Base-by-base conservation (phyloP, 2,797 vertebrate genomes). In the Sebastes itinus region DNA sequence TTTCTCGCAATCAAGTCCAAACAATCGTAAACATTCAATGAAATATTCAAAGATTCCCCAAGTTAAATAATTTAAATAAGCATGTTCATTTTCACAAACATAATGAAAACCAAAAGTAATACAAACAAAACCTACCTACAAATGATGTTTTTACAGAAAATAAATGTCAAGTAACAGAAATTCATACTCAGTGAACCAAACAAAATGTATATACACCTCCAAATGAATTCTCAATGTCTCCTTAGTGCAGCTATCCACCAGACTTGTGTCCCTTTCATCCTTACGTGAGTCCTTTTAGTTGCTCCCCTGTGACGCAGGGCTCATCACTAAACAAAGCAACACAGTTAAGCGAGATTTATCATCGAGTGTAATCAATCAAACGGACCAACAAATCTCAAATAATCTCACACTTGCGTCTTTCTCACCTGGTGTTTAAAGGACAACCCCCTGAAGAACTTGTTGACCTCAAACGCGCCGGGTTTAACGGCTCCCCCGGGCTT, bases 401-500 rank as follows among this genome's bases (percentile, higher is more conserved):
- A 5, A 7, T 55, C 20, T 30, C 70, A 14, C 28, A 9, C 23
- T 22, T 4, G 2, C 2, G n/a, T 49, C 6, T 28, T 4, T 72
- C 89, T 91, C 75, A 95, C 93, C 92, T 92, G 88, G 20, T 46
- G 89, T 79, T 82, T 95, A 78, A 96, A 96, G 68, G 90, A 77
- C 74, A 96, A 83, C 28, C 67, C 86, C 61, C 89, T 90, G 92
- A 95, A 96, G 90, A 96, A 96, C 63, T 87, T 91, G 90, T 85
- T 93, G 77, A 94, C 69, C 84, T 96, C 95, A 16, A 91, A 92
- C 11, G 13, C 18, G 1, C 72, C 61, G 0, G 89, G 92, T 81
- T 89, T 90, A 6, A 22, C 33, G 0, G 83, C 13, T 0, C 30
- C 78, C 4, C 61, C 81, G 0, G 80, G 33, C 55, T 80, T 85